Percentiles rank a stretch among this genome's conserved stretches.
phyloP scores from a whole-genome alignment of 2,888 invertebrate genomes.

The Tenthredo scrophulariae region DNA sequence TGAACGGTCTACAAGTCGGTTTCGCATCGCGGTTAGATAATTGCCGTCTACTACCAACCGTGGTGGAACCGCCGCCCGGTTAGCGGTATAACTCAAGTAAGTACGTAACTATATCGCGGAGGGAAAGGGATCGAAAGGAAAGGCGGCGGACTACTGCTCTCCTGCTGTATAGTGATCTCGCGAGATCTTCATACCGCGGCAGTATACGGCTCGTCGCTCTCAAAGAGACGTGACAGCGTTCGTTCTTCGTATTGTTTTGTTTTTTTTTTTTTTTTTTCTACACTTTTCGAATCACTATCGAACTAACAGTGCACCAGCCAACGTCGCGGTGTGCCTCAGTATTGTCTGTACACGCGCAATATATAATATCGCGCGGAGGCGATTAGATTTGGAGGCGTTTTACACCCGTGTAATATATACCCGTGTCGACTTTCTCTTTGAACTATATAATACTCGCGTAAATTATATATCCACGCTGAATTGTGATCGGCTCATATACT shows the following conservation, averaged over 20 bases:
- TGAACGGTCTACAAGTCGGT: slow-evolving; percentile 32
- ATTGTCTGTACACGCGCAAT: not conserved
- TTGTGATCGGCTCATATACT: not conserved
- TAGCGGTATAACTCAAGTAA: slow-evolving; percentile 15
- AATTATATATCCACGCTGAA: not conserved
- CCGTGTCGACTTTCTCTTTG: not conserved
- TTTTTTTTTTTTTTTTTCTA: not conserved
- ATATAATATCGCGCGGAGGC: not conserved
- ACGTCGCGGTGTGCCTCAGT: not conserved
- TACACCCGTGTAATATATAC: not conserved
- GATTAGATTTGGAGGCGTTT: not conserved
- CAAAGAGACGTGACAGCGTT: not conserved
- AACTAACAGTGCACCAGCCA: not conserved
- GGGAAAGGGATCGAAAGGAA: slow-evolving; percentile 41
- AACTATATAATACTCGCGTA: not conserved
- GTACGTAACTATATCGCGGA: not conserved
- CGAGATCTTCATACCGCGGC: slow-evolving; percentile 3
- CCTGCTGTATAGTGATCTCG: not conserved
- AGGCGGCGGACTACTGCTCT: not conserved
- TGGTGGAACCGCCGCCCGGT: not conserved
- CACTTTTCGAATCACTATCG: not conserved
- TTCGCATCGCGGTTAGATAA: slow-evolving; percentile 15
- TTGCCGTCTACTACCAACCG: slow-evolving; percentile 9
- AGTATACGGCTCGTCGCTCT: slow-evolving; percentile 2
- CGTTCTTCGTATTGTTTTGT: not conserved